Percentiles rank a stretch among this genome's conserved stretches.
Evolutionary conservation across 2,797 vertebrate species (phyloP).

Genomic region (Cossypha polioptera): DNA sequence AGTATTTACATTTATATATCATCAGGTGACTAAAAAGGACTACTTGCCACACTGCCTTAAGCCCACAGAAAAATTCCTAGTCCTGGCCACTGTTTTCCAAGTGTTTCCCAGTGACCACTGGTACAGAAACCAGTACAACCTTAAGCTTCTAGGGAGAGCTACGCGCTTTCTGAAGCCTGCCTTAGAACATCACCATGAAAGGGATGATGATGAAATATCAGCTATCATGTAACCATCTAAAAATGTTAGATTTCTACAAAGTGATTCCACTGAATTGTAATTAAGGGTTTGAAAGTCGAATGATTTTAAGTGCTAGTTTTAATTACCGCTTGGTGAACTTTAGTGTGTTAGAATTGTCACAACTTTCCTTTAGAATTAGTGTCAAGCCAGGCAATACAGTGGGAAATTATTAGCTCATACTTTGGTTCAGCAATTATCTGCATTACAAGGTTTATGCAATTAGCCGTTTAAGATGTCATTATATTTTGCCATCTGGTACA

Average conservation of each 20-base stretch:
- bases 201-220: slow-evolving; percentile 64
- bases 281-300: slow-evolving; percentile 83
- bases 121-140: not conserved
- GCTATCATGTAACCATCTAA: slow-evolving; percentile 66
- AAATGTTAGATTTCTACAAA: slow-evolving; percentile 76
- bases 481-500: slow-evolving; percentile 85
- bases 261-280: slow-evolving; percentile 77
- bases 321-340: slow-evolving; percentile 83
- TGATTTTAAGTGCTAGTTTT: slow-evolving; percentile 82
- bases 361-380: slow-evolving; percentile 84
- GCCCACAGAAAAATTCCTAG: not conserved
- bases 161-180: not conserved
- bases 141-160: not conserved
- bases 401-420: slow-evolving; percentile 84
- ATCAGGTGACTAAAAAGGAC: not conserved
- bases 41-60: not conserved
- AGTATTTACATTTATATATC: not conserved
- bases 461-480: slow-evolving; percentile 85
- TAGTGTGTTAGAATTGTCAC: slow-evolving; percentile 80
- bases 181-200: slow-evolving; percentile 49
- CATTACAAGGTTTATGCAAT: slow-evolving; percentile 84
- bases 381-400: slow-evolving; percentile 80
- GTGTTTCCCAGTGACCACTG: not conserved
- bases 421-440: slow-evolving; percentile 83
- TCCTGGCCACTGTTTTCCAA: not conserved